Percentiles rank a stretch among this genome's conserved stretches.
phyloP scores from a whole-genome alignment of 2,797 vertebrate species.

The Poeciliopsis paucimaculata region DNA sequence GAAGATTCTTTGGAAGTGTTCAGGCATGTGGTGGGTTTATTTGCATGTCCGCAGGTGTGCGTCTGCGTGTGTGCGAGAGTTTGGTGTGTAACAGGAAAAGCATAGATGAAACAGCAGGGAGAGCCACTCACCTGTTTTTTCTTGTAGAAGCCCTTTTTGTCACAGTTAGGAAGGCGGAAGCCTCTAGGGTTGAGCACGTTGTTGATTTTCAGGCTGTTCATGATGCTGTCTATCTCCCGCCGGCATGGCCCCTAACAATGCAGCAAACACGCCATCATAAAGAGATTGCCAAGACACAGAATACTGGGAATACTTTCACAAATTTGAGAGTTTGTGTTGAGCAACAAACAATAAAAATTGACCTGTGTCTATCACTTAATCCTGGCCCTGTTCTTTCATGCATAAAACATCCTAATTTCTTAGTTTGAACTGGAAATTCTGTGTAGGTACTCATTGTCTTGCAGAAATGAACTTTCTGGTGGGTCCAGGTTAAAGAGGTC shows the following conservation, averaged over 20 bases:
- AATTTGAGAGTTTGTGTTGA: background rate
- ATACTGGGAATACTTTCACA: constrained; percentile 14
- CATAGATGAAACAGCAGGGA: constrained; percentile 44
- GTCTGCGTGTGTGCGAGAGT: constrained; percentile 20
- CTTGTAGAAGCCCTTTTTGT: constrained; percentile 98
- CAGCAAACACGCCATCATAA: constrained; percentile 36
- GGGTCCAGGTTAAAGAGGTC: constrained; percentile 29
- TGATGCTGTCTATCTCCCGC: constrained; percentile 92
- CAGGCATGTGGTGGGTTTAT: constrained; percentile 68
- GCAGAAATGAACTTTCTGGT: constrained; percentile 19
- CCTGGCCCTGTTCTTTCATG: background rate
- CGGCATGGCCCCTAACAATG: constrained; percentile 90
- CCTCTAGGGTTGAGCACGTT: constrained; percentile 90
- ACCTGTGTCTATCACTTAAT: background rate
- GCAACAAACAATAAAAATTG: background rate
- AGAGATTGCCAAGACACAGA: constrained; percentile 25
- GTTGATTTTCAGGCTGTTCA: constrained; percentile 91
- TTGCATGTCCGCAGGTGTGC: constrained; percentile 59
- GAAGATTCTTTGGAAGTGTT: constrained; percentile 72
- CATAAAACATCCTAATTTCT: background rate
- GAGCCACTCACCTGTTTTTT: constrained; percentile 91
- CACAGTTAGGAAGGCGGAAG: constrained; percentile 96
- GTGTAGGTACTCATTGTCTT: background rate
- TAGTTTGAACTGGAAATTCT: background rate
- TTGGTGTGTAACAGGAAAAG: constrained; percentile 15